Conservation (phyloP, 2,797 vertebrate genomes). For the Tadarida brasiliensis region DNA sequence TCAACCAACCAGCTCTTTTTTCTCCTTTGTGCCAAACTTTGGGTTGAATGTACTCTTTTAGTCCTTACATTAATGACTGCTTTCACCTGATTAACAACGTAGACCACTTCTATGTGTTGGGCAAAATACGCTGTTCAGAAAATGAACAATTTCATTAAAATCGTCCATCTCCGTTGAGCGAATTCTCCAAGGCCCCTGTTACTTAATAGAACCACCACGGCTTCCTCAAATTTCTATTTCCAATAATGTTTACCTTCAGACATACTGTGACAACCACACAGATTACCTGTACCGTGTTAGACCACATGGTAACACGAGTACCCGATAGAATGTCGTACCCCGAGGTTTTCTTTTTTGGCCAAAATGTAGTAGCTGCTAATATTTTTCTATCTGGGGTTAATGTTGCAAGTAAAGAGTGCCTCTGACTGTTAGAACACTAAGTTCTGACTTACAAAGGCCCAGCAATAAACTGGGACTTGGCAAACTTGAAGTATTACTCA, state of each 20-base stretch:
- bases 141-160: slow-evolving; percentile 9
- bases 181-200: neutral
- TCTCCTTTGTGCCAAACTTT: neutral
- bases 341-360: neutral
- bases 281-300: neutral
- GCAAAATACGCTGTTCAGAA: slow-evolving; percentile 18
- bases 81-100: neutral
- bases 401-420: slow-evolving; percentile 44
- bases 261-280: neutral
- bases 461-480: slow-evolving; percentile 77
- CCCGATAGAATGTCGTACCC: neutral
- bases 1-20: neutral
- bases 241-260: neutral
- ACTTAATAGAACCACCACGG: neutral
- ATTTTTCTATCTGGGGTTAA: slow-evolving; percentile 63
- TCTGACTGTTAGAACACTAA: slow-evolving; percentile 64
- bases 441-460: slow-evolving; percentile 69
- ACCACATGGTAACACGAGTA: neutral
- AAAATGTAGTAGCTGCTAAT: slow-evolving; percentile 25
- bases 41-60: neutral
- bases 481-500: slow-evolving; percentile 78
- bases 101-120: neutral
- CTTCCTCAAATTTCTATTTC: slow-evolving; percentile 14
- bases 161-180: neutral
- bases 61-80: neutral